Percentiles rank a stretch among this genome's conserved stretches.
phyloP scores from a whole-genome alignment of 2,888 invertebrate genomes.

The Stenodema calcarata region DNA sequence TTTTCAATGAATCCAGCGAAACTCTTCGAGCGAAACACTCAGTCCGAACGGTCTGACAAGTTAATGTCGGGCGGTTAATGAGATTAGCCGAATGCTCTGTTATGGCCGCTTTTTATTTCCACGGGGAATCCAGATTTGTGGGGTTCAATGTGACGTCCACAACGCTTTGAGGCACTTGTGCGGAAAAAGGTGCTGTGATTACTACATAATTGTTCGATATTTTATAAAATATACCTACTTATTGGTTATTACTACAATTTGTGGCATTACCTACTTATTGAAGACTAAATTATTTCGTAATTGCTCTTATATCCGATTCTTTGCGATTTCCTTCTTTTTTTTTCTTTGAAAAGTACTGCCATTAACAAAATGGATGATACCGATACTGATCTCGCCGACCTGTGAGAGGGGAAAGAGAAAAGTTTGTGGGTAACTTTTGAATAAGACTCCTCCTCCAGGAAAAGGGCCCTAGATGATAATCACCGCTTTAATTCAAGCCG shows the following conservation, averaged over 20 bases:
- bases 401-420: background rate
- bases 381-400: background rate
- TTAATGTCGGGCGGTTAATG: background rate
- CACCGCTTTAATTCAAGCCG: background rate
- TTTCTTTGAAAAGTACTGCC: background rate
- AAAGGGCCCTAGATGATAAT: background rate
- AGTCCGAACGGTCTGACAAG: background rate
- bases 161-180: too few species aligned
- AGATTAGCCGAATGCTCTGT: background rate
- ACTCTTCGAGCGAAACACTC: background rate
- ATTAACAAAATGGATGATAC: background rate
- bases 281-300: too few species aligned
- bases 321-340: too few species aligned
- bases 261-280: too few species aligned
- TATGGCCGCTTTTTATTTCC: background rate
- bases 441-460: background rate
- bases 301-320: too few species aligned
- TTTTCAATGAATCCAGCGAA: background rate
- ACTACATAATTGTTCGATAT: too few species aligned
- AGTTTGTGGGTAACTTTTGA: conserved; percentile 8
- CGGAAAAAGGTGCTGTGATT: too few species aligned
- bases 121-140: background rate
- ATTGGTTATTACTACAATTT: too few species aligned
- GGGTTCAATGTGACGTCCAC: background rate
- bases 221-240: too few species aligned